Evolutionary conservation across 2,888 invertebrate genomes (phyloP).

Genomic region (Hetaerina titia): DNA sequence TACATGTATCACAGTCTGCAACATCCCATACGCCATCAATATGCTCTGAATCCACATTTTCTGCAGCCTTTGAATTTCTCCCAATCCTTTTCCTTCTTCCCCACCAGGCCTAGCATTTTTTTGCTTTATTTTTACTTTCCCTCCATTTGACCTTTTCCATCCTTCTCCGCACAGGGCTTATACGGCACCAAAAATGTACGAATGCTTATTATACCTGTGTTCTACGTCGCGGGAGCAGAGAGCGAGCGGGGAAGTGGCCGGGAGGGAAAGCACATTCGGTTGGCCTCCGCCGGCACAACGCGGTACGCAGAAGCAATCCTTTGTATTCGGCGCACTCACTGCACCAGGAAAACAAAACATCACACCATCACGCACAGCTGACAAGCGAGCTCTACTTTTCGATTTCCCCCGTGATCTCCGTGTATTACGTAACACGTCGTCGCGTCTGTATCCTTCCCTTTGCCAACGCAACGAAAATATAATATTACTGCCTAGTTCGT

Average conservation of each 20-base stretch:
- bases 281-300: neutral
- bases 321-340: too few relatives aligned
- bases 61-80: neutral
- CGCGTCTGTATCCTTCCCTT: too few relatives aligned
- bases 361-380: too few relatives aligned
- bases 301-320: neutral
- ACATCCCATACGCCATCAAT: neutral
- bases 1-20: neutral
- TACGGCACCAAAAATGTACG: too few relatives aligned
- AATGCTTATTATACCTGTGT: neutral
- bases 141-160: neutral
- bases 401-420: too few relatives aligned
- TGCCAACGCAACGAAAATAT: too few relatives aligned
- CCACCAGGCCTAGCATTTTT: neutral
- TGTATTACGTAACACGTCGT: too few relatives aligned
- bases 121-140: neutral
- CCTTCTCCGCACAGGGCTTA: neutral
- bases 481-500: too few relatives aligned
- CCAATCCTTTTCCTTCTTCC: neutral
- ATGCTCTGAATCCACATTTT: neutral
- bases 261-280: neutral
- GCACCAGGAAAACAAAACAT: too few relatives aligned
- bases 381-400: too few relatives aligned
- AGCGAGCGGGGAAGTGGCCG: neutral
- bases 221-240: neutral